phyloP scores from a whole-genome alignment of 2,888 invertebrate genomes.

The Choristoneura rosaceana region DNA sequence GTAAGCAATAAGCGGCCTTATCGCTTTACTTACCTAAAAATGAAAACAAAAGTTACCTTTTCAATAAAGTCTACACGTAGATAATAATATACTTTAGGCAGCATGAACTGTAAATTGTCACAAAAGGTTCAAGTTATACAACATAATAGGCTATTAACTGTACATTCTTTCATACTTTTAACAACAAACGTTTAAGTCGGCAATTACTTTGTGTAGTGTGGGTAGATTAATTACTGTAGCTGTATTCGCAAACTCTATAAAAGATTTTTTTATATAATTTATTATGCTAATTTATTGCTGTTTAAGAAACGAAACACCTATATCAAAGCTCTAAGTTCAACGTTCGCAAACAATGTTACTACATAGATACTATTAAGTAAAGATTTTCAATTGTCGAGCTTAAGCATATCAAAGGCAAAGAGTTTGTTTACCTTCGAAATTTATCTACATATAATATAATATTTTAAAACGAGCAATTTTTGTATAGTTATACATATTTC shows the following conservation, averaged over 20 bases:
- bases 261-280: not conserved
- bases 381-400: too few relatives aligned
- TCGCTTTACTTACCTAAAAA: too few relatives aligned
- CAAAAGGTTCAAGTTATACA: not conserved
- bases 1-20: too few relatives aligned
- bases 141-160: not conserved
- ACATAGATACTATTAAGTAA: not conserved
- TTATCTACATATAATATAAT: too few relatives aligned
- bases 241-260: conserved; percentile 3
- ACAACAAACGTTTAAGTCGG: not conserved
- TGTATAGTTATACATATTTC: too few relatives aligned
- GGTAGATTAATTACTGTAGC: not conserved
- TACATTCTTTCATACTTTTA: not conserved
- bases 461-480: too few relatives aligned
- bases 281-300: not conserved
- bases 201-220: not conserved
- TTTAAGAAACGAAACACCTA: not conserved
- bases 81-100: not conserved
- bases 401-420: too few relatives aligned
- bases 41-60: too few relatives aligned
- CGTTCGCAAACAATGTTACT: not conserved
- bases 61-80: too few relatives aligned
- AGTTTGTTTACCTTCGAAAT: too few relatives aligned
- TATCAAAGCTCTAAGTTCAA: not conserved
- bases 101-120: not conserved